Percentiles rank a stretch among this genome's conserved stretches.
Conservation (phyloP, 2,888 invertebrate genomes). For the Campoplex nolae region DNA sequence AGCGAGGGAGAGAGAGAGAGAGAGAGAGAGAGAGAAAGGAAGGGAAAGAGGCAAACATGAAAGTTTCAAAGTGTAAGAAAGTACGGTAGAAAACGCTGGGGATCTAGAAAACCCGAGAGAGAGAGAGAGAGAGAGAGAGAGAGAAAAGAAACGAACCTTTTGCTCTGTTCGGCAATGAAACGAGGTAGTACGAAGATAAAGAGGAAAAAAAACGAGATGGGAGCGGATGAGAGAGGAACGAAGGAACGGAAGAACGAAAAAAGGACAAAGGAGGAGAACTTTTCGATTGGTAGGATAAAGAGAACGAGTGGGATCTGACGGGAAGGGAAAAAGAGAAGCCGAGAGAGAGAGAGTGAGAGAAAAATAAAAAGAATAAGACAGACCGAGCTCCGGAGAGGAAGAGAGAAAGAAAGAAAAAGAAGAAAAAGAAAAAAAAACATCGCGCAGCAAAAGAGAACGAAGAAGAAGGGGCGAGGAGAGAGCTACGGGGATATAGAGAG, state of each 20-base stretch:
- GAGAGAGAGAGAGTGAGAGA: conserved; percentile 42
- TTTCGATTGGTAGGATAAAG: conserved; percentile 36
- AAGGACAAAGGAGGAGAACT: conserved; percentile 50
- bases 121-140: not conserved
- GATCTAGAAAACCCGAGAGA: conserved; percentile 46
- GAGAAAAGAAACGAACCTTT: conserved; percentile 28
- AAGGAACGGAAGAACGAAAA: conserved; percentile 35
- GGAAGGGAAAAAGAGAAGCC: conserved; percentile 30
- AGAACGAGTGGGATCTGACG: conserved; percentile 34
- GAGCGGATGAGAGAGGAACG: conserved; percentile 49
- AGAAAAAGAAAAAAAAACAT: conserved; percentile 44
- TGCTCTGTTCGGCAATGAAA: conserved; percentile 6
- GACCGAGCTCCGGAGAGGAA: conserved; percentile 44
- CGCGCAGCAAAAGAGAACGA: conserved; percentile 44
- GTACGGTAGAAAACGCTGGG: conserved; percentile 41
- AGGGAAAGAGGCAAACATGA: conserved; percentile 48
- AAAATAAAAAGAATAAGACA: conserved; percentile 54
- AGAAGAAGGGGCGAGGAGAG: conserved; percentile 30
- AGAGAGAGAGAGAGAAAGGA: conserved; percentile 2
- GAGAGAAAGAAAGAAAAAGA: conserved; percentile 60
- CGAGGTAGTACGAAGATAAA: conserved; percentile 44
- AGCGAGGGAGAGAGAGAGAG: conserved; percentile 35
- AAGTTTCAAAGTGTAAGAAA: conserved; percentile 40
- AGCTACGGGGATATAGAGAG: conserved; percentile 38
- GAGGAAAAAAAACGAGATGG: conserved; percentile 60